Evolutionary conservation across 2,888 invertebrate species (phyloP), one percentile per base, ranked within the genome.

Genomic region (Chloroclystis v-ata): DNA sequence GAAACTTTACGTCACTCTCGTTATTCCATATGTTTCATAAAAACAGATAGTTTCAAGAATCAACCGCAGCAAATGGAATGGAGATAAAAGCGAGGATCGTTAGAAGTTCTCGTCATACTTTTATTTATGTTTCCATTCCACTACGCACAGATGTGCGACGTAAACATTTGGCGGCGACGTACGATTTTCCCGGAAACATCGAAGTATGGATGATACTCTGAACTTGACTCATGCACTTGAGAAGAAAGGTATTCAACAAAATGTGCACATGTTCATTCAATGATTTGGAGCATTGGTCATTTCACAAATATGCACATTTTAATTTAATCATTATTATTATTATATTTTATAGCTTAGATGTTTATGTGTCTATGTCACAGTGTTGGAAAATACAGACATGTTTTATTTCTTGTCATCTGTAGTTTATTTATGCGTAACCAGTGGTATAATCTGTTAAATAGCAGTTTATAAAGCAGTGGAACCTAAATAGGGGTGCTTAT

Each of bases 191-290:
- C 43, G 47, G 58, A 58, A 58, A 54, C 39, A 29, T 52, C 47
- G 46, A 45, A 47, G 33, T 50, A 50, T 43, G 16, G 46, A 42
- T 33, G 37, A 44, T 46, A 37, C 28, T 43, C 30, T 55, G 57
- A 57, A 57, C 55, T 57, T 57, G 57, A 56, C 49, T 53, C 56
- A 56, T 56, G 24, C 44, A 46, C 37, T 43, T 33, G 12, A 30
- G 45, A 49, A 49, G 42, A 43, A 37, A 8, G 10, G 12, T 20
- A 5, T 16, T 32, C 1, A 13, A 14, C 4, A 12, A 14, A 9
- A 11, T 12, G 1, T 12, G 9, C 13, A 14, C 30, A 20, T 20
- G 5, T 20, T 20, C 5, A 5, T 20, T 20, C 5, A 2, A 20
- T 20, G 20, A 20, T 20, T 5, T 2, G 2, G 2, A 5, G 5